Conservation (phyloP, 2,797 vertebrate species). For the Silurus lanzhouensis region DNA sequence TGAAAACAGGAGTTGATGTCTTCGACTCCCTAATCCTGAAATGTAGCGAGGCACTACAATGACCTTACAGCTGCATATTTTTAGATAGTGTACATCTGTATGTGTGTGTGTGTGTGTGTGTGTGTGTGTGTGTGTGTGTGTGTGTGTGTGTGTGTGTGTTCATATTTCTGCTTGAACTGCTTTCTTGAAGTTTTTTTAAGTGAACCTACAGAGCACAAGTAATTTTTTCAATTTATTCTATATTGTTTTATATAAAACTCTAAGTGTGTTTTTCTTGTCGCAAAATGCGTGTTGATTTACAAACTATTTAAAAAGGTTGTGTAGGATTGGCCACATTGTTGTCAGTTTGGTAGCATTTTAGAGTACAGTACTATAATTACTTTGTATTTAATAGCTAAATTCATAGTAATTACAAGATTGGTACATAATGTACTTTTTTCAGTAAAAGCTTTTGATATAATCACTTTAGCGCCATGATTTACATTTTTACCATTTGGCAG, state of each 20-base stretch:
- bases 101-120: slow-evolving; percentile 25
- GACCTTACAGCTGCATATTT: slow-evolving; percentile 45
- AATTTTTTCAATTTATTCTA: neutral
- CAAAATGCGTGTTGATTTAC: no score
- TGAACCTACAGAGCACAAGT: neutral
- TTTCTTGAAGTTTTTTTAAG: neutral
- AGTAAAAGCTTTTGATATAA: no score
- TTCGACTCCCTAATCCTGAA: neutral
- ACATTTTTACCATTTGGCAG: no score
- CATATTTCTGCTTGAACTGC: neutral
- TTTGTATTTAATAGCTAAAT: neutral
- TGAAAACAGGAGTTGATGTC: slow-evolving; percentile 59
- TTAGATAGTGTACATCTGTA: slow-evolving; percentile 16
- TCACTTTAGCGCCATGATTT: no score
- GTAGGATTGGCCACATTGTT: no score
- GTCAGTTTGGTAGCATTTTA: neutral
- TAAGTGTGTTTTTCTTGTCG: no score
- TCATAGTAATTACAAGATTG: neutral
- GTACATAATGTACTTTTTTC: neutral
- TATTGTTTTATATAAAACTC: no score
- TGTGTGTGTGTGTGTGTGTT: neutral
- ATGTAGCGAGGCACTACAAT: slow-evolving; percentile 24
- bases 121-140: slow-evolving; percentile 29
- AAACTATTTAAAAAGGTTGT: neutral
- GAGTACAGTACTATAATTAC: no score